Evolutionary conservation across 2,113 vertebrate species (phyloP), one percentile per base, ranked within the genome.

Genomic region (Ochotona princeps): DNA sequence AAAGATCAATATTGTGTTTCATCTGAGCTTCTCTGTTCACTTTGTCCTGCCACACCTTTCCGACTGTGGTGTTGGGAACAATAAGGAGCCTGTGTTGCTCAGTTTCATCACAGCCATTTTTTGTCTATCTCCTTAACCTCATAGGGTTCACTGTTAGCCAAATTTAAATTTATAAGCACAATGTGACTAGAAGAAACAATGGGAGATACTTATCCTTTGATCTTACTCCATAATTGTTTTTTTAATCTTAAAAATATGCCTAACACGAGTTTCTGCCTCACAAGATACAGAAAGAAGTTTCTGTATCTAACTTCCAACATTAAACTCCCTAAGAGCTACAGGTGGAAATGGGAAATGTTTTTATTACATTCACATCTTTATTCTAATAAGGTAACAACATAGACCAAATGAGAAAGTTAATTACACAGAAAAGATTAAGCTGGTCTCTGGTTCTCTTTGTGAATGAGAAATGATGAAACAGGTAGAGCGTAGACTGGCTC

Each of bases 1-100:
- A 97, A 96, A 95, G 93, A 95, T 97, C 96, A 97, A 96, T 97
- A 97, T 97, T 97, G 93, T 97, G 93, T 95, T 97, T 96, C 90
- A 92, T 95, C 90, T 95, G 93, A 97, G 92, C 85, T 75, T 91
- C 96, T 89, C 90, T 75, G 65, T 91, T 96, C 57, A 0, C 93
- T 96, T 85, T 97, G 75, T 94, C 85, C 92, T 95, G 96, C 97
- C 96, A 94, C 96, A 92, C 97, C 96, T 96, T 95, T 94, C 95
- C 73, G 92, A 92, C 94, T 96, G 97, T 74, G 92, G 83, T 35
- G 88, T 86, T 60, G 83, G 89, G 93, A 97, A 97, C 87, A 96
- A 97, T 92, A 97, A 96, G 74, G 97, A 76, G 89, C 38, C 74
- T 88, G 60, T 80, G 66, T 83, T 90, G 57, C 85, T 92, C 69